Base-by-base conservation (phyloP, 2,888 invertebrate species). In the Perdita meconis region DNA sequence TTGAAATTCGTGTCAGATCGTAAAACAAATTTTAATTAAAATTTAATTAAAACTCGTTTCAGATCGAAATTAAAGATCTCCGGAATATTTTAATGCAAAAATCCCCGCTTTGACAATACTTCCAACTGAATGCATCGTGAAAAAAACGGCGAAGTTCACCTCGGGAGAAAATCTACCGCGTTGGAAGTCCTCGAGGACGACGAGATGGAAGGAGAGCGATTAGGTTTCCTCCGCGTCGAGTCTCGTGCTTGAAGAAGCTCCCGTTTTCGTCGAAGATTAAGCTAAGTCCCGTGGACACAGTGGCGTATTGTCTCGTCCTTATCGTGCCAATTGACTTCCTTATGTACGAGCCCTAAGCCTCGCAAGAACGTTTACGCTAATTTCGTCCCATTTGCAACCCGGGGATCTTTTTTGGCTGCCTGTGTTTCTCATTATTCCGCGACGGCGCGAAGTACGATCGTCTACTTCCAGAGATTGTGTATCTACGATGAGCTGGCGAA, bases 211-310 rank as follows among this genome's bases (percentile, higher is more conserved):
- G 47, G 69, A 63, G 40, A 53, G 47, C 53, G n/a, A 60, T 38
- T 51, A 30, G 60, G 51, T 72, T 51, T 44, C 61, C 51, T 42
- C 30, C 4, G 67, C 57, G 53, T 72, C 65, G 72, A 53, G 51
- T 30, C 65, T 30, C 65, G 56, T 73, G 75, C 70, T 82, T 83
- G 85, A 83, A 88, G 87, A 85, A 77, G 83, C 86, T 87, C 86
- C 86, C n/a, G n/a, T 84, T 82, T 80, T 57, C 81, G 72, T 76
- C 71, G 71, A 79, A 88, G 88, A 89, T 89, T 89, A 89, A 84
- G 80, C 82, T 86, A 87, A 88, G 86, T 88, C 87, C 85, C 83
- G 79, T 81, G 85, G 84, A 87, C 88, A 86, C 89, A 89, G 86
- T 88, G 88, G 86, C 86, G 82, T 86, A 84, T 88, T 88, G 87